Evolutionary conservation across 2,113 vertebrate genomes (phyloP).

Genomic region (Conger conger): DNA sequence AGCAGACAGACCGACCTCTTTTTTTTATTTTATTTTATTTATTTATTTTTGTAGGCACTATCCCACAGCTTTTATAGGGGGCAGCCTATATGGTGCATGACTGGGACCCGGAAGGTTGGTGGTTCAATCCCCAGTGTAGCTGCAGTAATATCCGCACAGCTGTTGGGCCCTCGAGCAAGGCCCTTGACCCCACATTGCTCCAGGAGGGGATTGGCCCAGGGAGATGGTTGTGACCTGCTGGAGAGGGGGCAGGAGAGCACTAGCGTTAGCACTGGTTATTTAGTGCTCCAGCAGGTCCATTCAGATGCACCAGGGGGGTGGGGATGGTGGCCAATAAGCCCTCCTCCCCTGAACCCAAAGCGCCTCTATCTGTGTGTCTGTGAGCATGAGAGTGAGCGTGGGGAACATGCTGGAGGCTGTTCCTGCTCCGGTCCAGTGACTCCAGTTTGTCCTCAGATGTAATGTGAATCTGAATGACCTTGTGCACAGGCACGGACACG

Average conservation of each 20-base stretch:
- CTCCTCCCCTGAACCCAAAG: neutral
- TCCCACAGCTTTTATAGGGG: neutral
- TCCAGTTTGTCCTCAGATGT: no score
- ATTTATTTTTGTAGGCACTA: constrained; percentile 33
- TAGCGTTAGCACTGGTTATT: constrained; percentile 55
- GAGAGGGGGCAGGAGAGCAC: constrained; percentile 39
- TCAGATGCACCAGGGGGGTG: constrained; percentile 49
- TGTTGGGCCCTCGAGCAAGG: constrained; percentile 6
- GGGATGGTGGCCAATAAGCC: neutral
- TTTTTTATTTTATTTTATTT: constrained; percentile 53
- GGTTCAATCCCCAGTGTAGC: constrained; percentile 39
- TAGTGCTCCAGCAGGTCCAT: constrained; percentile 73
- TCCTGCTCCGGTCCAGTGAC: no score
- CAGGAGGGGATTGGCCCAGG: constrained; percentile 51
- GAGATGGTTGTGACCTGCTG: constrained; percentile 71
- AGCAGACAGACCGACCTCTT: constrained; percentile 44
- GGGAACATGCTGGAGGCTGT: no score
- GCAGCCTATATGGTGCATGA: no score
- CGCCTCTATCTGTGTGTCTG: neutral
- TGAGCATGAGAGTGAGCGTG: neutral
- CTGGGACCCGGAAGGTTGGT: no score
- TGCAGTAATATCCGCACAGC: no score
- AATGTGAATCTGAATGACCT: no score
- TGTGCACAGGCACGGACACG: no score
- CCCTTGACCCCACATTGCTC: no score